Conservation (phyloP, 2,888 invertebrate species). For the Drosophila pegasa region DNA sequence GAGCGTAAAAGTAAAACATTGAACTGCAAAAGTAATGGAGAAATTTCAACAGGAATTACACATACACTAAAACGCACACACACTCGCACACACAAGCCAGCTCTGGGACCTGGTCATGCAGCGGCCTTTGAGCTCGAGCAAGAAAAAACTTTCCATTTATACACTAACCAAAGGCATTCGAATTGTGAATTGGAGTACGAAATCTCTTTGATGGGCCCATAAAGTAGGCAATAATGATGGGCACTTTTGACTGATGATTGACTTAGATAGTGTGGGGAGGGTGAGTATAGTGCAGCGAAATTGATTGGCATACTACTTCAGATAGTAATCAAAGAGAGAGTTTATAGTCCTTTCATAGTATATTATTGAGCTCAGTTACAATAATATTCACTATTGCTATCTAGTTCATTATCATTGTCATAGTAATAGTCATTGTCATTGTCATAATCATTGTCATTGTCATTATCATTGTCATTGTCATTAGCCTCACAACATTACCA, state of each 20-base stretch:
- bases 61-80: constrained; percentile 31
- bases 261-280: not conserved
- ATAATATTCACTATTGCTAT: no score
- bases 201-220: constrained; percentile 1
- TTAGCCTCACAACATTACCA: no score
- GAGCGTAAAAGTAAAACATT: constrained; percentile 75
- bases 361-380: not conserved
- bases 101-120: constrained; percentile 35
- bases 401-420: not conserved
- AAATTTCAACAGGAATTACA: constrained; percentile 75
- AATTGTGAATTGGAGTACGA: not conserved
- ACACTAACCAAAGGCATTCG: constrained; percentile 32
- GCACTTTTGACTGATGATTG: not conserved
- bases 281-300: not conserved
- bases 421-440: not conserved
- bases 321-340: not conserved
- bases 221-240: constrained; percentile 6
- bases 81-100: constrained; percentile 3
- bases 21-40: constrained; percentile 78
- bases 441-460: not conserved
- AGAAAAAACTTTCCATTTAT: constrained; percentile 46
- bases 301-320: not conserved
- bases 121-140: constrained; percentile 23
- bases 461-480: not conserved
- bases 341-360: not conserved